Evolutionary conservation across 1,140 invertebrate species (phyloP).

Genomic region (Alviniconcha marisindica): DNA sequence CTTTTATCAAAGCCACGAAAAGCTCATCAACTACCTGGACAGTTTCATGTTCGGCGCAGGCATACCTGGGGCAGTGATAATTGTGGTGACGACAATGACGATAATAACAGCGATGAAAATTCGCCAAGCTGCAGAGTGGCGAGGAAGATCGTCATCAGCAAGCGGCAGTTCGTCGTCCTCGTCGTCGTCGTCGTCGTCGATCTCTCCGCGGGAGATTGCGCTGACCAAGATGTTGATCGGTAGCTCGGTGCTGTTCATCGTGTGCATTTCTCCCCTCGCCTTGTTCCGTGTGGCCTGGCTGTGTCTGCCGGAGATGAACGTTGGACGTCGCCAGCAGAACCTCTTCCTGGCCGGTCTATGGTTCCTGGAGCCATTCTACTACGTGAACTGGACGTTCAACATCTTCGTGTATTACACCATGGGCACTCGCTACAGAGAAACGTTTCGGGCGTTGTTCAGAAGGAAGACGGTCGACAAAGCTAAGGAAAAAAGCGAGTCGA

Average conservation of each 20-base stretch:
- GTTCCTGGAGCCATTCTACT: background rate
- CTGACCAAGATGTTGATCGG: constrained; percentile 26
- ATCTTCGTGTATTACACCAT: constrained; percentile 2
- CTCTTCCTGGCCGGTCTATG: background rate
- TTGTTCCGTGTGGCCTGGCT: background rate
- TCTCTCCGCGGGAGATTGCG: background rate
- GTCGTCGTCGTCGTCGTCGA: background rate
- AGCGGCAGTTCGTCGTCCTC: too few relatives aligned
- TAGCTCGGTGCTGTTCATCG: background rate
- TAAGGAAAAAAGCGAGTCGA: too few relatives aligned
- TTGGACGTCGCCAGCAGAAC: constrained; percentile 1
- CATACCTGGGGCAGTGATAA: background rate
- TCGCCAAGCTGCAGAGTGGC: background rate
- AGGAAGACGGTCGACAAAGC: too few relatives aligned
- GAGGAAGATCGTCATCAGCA: background rate
- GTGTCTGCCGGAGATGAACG: background rate
- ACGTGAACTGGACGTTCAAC: background rate
- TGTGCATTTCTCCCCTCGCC: background rate
- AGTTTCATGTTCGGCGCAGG: background rate
- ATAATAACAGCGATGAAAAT: background rate
- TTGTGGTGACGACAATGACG: background rate
- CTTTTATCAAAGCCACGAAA: background rate
- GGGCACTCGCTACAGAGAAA: background rate
- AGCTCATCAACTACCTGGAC: background rate
- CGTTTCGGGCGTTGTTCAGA: background rate